Base-by-base conservation (phyloP, 2,113 vertebrate species). In the Loxodonta africana region DNA sequence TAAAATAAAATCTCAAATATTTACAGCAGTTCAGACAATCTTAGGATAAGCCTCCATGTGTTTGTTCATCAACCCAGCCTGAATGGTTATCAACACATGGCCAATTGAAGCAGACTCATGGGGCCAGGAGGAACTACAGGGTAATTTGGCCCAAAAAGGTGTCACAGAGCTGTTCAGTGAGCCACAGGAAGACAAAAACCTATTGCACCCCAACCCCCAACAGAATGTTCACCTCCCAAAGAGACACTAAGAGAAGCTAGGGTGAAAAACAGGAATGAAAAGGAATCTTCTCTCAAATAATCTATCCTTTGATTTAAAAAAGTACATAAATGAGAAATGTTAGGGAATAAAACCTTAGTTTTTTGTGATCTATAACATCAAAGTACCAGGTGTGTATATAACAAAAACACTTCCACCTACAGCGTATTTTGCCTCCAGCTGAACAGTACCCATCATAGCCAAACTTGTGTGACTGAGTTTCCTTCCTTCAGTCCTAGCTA, bases 11-110 rank as follows among this genome's bases (percentile, higher is more conserved):
- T 63, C 71, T 92, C 88, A 92, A 84, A 88, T 95, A 87, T 51
- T 82, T 37, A 92, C 84, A 28, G 88, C 84, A 87, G 26, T 85
- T 93, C 93, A 96, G 73, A 90, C 57, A 95, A 81, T 67, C 41
- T 57, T 80, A 89, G 41, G 26, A 83, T 91, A 17, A 89, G 28
- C 67, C 48, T 82, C 23, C 44, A 69, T 41, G 46, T 37, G 51
- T n/a, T 63, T 37, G 51, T n/a, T 63, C 82, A 51, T 77, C 67
- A 91, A 88, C 28, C 48, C 67, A 90, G 62, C 41, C 48, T 78
- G 77, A 83, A 76, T 20, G 37, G 86, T 44, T 78, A 83, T 37
- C 28, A 73, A 84, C 60, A 84, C 12, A 53, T n/a, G 9, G 71
- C 28, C 87, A 83, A 78, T 2, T 2, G 5, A 87, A 83, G 60